These are phyloP conservation scores for Contarinia nasturtii DNA, from an alignment of 1,140 invertebrate genomes.

Conservation along the genomic window DNA sequence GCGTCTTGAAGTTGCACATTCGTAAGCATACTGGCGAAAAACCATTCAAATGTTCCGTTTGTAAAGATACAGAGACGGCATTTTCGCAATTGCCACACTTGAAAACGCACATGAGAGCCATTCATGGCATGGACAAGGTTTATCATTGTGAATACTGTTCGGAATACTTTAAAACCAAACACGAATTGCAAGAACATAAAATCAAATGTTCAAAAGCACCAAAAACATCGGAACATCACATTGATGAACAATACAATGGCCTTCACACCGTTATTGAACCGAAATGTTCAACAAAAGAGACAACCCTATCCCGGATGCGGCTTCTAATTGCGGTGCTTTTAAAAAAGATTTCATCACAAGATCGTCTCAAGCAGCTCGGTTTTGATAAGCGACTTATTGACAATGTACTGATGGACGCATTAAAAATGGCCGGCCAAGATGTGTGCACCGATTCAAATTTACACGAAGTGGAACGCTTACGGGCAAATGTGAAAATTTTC, in stretches of 20 bases:
- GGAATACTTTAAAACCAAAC: constrained; percentile 58
- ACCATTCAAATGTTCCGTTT: constrained; percentile 56
- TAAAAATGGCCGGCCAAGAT: constrained; percentile 47
- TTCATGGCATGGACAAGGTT: constrained; percentile 51
- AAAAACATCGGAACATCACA: constrained; percentile 6
- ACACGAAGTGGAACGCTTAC: constrained; percentile 36
- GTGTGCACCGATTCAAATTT: constrained; percentile 33
- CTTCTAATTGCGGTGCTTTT: constrained; percentile 55
- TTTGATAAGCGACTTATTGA: constrained; percentile 67
- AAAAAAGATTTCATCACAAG: constrained; percentile 61
- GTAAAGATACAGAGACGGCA: constrained; percentile 39
- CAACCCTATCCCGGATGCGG: constrained; percentile 46
- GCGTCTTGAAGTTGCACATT: constrained; percentile 60
- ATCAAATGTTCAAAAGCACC: constrained; percentile 25
- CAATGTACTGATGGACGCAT: constrained; percentile 56
- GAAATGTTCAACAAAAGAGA: constrained; percentile 10
- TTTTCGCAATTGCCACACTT: constrained; percentile 62
- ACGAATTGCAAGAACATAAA: constrained; percentile 41
- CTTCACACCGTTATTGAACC: not conserved
- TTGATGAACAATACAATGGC: constrained; percentile 1
- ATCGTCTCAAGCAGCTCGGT: constrained; percentile 51
- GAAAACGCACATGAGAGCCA: constrained; percentile 64
- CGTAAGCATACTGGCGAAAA: constrained; percentile 60
- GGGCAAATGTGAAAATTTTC: constrained; percentile 52
- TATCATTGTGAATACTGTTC: constrained; percentile 50